These are phyloP conservation scores for Leucoraja erinaceus DNA, from an alignment of 2,113 vertebrate species.

Conservation along the genomic window DNA sequence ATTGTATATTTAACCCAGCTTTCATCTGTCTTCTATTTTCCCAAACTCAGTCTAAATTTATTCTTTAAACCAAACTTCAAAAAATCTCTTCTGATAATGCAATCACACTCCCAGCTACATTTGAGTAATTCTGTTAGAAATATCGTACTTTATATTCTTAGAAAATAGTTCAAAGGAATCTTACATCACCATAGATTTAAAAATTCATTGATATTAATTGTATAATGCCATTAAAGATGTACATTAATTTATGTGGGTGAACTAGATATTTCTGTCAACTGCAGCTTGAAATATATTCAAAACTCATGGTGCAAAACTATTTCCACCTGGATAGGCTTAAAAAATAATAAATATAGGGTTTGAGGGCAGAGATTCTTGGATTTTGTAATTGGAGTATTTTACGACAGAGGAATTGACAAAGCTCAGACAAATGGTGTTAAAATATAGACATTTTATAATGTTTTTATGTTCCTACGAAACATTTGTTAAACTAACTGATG, in stretches of 20 bases:
- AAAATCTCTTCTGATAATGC: conserved; percentile 68
- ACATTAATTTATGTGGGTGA: neutral
- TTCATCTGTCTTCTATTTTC: conserved; percentile 56
- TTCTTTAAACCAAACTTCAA: conserved; percentile 56
- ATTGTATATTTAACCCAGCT: conserved; percentile 58
- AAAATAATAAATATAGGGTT: neutral
- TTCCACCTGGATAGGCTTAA: neutral
- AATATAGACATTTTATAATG: neutral
- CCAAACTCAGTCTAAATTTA: conserved; percentile 64
- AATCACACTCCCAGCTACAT: conserved; percentile 61
- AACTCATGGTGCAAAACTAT: neutral
- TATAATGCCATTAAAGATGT: conserved; percentile 63
- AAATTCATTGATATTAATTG: conserved; percentile 63
- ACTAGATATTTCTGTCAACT: neutral
- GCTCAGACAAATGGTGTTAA: neutral
- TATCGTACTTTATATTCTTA: conserved; percentile 65
- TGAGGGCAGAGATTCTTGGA: neutral
- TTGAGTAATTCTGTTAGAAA: conserved; percentile 60
- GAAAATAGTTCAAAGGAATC: conserved; percentile 72
- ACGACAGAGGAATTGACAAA: neutral
- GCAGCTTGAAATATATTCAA: neutral
- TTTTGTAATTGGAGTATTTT: neutral
- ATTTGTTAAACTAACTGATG: neutral
- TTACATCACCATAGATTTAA: conserved; percentile 71
- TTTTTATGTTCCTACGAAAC: neutral